These are phyloP conservation scores for Adineta ricciae DNA, from an alignment of 2,888 invertebrate genomes.

Conservation along the genomic window DNA sequence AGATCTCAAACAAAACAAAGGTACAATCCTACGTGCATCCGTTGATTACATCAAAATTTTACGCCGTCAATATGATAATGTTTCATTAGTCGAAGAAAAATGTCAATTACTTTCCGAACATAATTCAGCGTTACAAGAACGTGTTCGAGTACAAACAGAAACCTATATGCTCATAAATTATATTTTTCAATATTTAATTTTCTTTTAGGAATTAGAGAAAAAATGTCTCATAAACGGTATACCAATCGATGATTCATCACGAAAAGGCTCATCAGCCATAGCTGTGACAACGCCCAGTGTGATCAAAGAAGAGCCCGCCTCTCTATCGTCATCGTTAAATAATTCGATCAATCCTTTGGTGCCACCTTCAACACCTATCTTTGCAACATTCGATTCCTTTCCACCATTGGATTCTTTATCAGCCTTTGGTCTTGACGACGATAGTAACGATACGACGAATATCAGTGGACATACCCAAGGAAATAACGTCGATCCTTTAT, in stretches of 20 bases:
- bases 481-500: neutral
- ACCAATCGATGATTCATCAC: neutral
- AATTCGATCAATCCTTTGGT: neutral
- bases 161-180: neutral
- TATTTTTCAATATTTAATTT: neutral
- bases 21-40: constrained; percentile 30
- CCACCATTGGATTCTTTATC: neutral
- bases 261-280: neutral
- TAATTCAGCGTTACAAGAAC: constrained; percentile 1
- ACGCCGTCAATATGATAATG: neutral
- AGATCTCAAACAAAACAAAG: constrained; percentile 33
- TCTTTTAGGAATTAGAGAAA: neutral
- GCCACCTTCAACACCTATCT: neutral
- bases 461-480: neutral
- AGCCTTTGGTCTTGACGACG: neutral
- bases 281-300: neutral
- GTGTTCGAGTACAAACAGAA: neutral
- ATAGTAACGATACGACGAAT: neutral
- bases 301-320: constrained; percentile 8
- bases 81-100: neutral
- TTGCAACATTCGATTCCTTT: neutral
- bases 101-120: neutral
- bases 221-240: constrained; percentile 14
- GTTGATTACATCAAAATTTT: constrained; percentile 29
- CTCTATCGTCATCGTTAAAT: neutral